Base-by-base conservation (phyloP, 2,797 vertebrate species). In the Trematomus bernacchii region DNA sequence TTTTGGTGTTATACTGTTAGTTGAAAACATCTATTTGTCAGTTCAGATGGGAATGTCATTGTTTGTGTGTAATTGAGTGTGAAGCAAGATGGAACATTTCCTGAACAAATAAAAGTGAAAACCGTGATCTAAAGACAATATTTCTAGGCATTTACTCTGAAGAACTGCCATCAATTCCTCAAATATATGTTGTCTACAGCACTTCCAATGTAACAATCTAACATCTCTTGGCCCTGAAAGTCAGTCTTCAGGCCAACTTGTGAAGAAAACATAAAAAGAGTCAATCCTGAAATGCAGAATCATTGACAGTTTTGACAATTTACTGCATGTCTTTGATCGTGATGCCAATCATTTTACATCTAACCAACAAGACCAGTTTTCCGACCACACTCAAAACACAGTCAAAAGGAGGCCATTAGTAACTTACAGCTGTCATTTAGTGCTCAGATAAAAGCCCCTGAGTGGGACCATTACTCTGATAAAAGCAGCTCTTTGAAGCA, bases 401-500 rank as follows among this genome's bases (percentile, higher is more conserved):
- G 55, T 73, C 18, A 66, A 46, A 69, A 69, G 62, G 62, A 51
- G 14, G 3, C 42, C 62, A 77, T 85, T 76, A 79, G 67, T 59
- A 61, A 79, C 53, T 70, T 70, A 73, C 46, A 66, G 62, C 69
- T 64, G 54, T 85, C 76, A 75, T 86, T 83, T 61, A 79, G 60
- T 54, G 53, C 66, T 71, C 59, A 81, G 80, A 91, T 88, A 85
- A 90, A 93, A 90, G 84, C 64, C 72, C 77, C 62, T 2, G 76
- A 87, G 75, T 77, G 15, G 64, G 91, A 76, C 76, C 71, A 80
- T 91, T 87, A 89, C 77, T 76, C 74, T 86, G 78, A 87, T 85
- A 61, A 86, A 59, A 75, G 66, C 53, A 51, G 30, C 75, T 87
- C 93, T 94, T 94, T 94, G 93, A 94, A 92, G 92, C 69, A 46